Evolutionary conservation across 2,888 invertebrate species (phyloP), one percentile per base, ranked within the genome.

Genomic region (Drosophila setosimentum): DNA sequence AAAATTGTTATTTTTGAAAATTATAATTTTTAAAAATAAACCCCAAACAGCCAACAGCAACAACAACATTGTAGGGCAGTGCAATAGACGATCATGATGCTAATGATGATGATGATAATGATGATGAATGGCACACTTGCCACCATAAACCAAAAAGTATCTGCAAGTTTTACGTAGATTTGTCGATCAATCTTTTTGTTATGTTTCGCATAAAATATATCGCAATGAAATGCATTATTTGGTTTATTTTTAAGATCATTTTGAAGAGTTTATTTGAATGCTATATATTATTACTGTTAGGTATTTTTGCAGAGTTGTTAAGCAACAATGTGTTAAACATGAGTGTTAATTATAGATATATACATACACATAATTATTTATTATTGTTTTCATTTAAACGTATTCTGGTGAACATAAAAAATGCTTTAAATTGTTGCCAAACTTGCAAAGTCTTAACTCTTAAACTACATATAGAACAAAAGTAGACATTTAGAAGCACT

Each of bases 1-100:
- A 71, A 70, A 75, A 76, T 89, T 84, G 90, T 87, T 90, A 86
- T 83, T 88, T 90, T 88, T 89, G 80, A 83, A 86, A 89, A 86
- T 88, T 88, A 88, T 86, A 89, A 86, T 76, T 86, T 83, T 85
- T 87, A 86, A 78, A 86, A 89, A 89, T 86, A 86, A 87, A 76
- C 5, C 78, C 37, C 37, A 55, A 54, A 37, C 37, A 35, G 33
- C 21, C 33, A 53, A 3, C 33, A 35, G 55, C 53, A 40, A 55
- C 57, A 11, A 29, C 27, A 60, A 32, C 30, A 63, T 59, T 62
- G 40, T 67, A 73, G 72, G 65, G 62, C 63, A 75, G 13, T 80
- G 80, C 78, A 78, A 53, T 66, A 73, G 51, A 11, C 50, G 8
- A 32, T 29, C 29, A 37, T 30, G 29, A 61, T 65, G 53, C 33